Conservation (phyloP, 92 coral and sea anemone genomes). For the Epizoanthus fatuus region DNA sequence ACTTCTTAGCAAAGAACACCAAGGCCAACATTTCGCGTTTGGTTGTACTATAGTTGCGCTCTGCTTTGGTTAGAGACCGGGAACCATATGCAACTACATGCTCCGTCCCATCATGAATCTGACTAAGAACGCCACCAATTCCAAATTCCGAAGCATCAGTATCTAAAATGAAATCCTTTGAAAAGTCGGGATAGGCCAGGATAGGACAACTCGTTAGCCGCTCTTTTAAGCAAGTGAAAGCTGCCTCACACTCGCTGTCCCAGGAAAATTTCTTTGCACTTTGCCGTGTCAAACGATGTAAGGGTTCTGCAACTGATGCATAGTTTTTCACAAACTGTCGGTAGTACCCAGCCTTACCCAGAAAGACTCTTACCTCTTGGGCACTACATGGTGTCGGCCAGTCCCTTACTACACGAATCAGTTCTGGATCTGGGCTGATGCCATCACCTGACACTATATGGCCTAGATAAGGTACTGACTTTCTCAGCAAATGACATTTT, state of each 20-base stretch:
- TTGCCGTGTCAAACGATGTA: neutral
- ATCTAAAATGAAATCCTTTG: neutral
- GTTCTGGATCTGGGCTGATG: neutral
- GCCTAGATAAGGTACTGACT: too few relatives aligned
- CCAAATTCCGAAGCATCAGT: neutral
- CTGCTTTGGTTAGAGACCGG: neutral
- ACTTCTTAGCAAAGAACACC: neutral
- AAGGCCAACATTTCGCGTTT: constrained; percentile 4
- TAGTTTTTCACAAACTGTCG: constrained; percentile 30
- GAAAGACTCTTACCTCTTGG: neutral
- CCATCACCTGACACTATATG: neutral
- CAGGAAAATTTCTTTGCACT: too few relatives aligned
- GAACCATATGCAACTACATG: constrained; percentile 5
- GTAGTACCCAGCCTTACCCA: constrained; percentile 37
- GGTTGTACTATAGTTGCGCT: constrained; percentile 16
- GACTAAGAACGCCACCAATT: constrained; percentile 17
- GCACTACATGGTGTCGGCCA: constrained; percentile 21
- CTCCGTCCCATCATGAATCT: constrained; percentile 26
- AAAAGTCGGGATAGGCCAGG: constrained; percentile 1
- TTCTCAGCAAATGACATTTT: too few relatives aligned
- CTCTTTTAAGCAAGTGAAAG: neutral
- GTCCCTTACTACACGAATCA: constrained; percentile 1
- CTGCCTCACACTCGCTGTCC: too few relatives aligned
- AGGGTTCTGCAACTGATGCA: constrained; percentile 16
- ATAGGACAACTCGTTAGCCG: constrained; percentile 3